Evolutionary conservation across 1,140 invertebrate genomes (phyloP), one percentile per base, ranked within the genome.

Genomic region (Latrodectus geometricus): DNA sequence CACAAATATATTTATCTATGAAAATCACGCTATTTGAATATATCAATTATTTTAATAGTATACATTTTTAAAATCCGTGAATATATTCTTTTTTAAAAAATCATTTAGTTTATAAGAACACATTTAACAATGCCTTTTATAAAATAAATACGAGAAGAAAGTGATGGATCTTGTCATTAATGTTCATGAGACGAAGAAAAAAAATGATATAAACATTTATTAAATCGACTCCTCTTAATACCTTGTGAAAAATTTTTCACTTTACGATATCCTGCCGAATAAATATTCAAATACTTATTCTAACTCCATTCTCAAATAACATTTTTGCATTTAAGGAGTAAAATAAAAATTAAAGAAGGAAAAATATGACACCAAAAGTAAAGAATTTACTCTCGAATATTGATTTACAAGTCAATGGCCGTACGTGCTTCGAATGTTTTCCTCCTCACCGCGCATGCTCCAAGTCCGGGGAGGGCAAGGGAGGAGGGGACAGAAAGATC

Each of bases 361-460:
- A 82, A 84, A 84, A 77, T 75, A 75, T 78, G 74, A 86, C 65
- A 78, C 14, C 35, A 74, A 12, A 79, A 82, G n/a, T 4, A 76
- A 84, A 84, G 72, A 86, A 86, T 78, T 72, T 78, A 85, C 52
- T 77, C 75, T 77, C 75, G 49, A 23, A 70, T 78, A 86, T 86
- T 86, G 83, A 86, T 86, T 86, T 86, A 49, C 74, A 86, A 86
- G 83, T 86, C 83, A 86, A 86, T 86, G 83, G 74, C 83, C 78
- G 61, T 86, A 86, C 74, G 83, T 78, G 83, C 83, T 72, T 68
- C 17, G 81, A 66, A 83, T 83, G 72, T 75, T 75, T 75, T 61
- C 56, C 21, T n/a, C 65, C 14, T 12, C 12, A 48, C 23, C 56
- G 75, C 83, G 83, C 83, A 78, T 86, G 83, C 83, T 73, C 83